Conservation (phyloP, 1,140 invertebrate species). For the Rhyzopertha dominica region DNA sequence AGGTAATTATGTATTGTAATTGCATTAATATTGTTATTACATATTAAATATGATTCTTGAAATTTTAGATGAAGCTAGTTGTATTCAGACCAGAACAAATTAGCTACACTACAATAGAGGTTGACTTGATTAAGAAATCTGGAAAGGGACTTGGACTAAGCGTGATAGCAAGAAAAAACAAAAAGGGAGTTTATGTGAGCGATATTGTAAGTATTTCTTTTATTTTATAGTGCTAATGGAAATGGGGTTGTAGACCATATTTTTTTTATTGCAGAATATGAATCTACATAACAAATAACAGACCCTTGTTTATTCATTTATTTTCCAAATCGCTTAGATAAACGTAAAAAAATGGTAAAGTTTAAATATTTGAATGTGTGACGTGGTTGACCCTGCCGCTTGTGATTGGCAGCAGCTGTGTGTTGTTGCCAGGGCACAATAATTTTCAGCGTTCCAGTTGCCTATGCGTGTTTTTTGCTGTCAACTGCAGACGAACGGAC, state of each 20-base stretch:
- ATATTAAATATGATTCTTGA: conserved; percentile 8
- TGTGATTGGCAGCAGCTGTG: too few species aligned
- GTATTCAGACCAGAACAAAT: conserved; percentile 83
- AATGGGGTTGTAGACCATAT: neutral
- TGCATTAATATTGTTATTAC: too few species aligned
- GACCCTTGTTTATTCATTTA: neutral
- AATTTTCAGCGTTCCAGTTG: too few species aligned
- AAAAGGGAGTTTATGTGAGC: conserved; percentile 87
- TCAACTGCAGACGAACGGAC: too few species aligned
- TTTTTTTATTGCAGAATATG: neutral
- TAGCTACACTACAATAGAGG: conserved; percentile 77
- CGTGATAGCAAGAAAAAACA: conserved; percentile 80
- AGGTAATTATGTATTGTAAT: too few species aligned
- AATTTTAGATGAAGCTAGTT: conserved; percentile 75
- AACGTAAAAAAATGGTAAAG: neutral
- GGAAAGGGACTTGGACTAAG: conserved; percentile 90
- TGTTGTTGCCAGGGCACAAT: too few species aligned
- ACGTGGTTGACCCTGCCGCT: neutral
- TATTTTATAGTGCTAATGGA: neutral
- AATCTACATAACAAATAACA: neutral
- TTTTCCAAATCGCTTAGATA: too few species aligned
- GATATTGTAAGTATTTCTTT: conserved; percentile 73
- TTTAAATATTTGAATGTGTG: too few species aligned
- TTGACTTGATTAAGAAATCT: conserved; percentile 87
- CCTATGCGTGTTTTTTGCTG: too few species aligned